Base-by-base conservation (phyloP, 2,113 vertebrate species). In the Pygoscelis adeliae region DNA sequence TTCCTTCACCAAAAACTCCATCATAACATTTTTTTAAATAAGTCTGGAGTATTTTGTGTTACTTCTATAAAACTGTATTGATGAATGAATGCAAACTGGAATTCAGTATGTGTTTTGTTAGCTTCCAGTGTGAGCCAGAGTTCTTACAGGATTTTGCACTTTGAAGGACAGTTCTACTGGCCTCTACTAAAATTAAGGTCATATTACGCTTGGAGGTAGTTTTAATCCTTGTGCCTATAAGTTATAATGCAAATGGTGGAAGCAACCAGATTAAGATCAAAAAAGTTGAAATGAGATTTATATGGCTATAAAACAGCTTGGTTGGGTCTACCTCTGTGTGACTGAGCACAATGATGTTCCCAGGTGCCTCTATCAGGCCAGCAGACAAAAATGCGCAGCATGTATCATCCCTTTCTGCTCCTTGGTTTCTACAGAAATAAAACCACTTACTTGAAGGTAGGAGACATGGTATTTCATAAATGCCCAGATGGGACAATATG, bases 91-190 rank as follows among this genome's bases (percentile, higher is more conserved):
- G 4, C 19, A 55, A 44, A 38, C 3, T 50, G 19, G 40, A 89
- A 44, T 74, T 70, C 8, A 44, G 1, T 12, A 6, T 8, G 5
- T 29, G 5, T 65, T 86, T 71, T 65, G 3, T 69, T 89, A 65
- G 4, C 6, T 83, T 77, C 7, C 6, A 52, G 3, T 18, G 3
- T 36, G 6, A 2, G 2, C 7, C n/a, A 70, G n/a, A 53, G 8
- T 38, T 94, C 32, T 11, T 20, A 29, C 15, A 62, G 52, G 5
- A 76, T 38, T 87, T 87, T 67, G 3, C 4, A 32, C 17, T 61
- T 65, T 34, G 36, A 89, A 94, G 13, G 27, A 15, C 5, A 49
- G 2, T 36, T 56, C 15, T 55, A 42, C 11, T n/a, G 16, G 7
- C 11, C 15, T 46, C 13, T 46, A 38, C 15, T 36, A 82, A 56